Conservation (phyloP, 1,140 invertebrate genomes). For the Dreissena rostriformis region DNA sequence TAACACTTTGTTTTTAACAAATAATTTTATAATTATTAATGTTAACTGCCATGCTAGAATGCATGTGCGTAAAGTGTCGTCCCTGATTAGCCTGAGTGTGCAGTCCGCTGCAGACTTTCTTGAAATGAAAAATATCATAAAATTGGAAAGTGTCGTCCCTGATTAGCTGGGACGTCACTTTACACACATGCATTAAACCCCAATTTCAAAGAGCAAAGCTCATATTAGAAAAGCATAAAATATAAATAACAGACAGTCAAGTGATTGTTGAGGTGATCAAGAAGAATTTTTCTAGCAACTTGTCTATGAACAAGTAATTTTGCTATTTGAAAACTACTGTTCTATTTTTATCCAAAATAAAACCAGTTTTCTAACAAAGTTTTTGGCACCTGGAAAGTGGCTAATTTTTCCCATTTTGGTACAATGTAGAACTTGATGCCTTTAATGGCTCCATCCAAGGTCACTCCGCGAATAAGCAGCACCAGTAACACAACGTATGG, state of each 20-base stretch:
- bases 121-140: too few relatives aligned
- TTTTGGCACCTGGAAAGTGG: conserved; percentile 50
- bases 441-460: conserved; percentile 94
- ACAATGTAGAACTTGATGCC: conserved; percentile 95
- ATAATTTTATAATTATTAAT: too few relatives aligned
- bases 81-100: too few relatives aligned
- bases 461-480: conserved; percentile 94
- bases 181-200: too few relatives aligned
- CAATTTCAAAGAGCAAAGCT: too few relatives aligned
- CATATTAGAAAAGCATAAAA: background rate
- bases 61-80: too few relatives aligned
- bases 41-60: too few relatives aligned
- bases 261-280: background rate
- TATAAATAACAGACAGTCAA: background rate
- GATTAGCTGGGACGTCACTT: too few relatives aligned
- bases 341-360: background rate
- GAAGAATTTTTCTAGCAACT: background rate
- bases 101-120: too few relatives aligned
- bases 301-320: background rate
- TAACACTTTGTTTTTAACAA: too few relatives aligned
- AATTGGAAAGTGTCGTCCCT: too few relatives aligned
- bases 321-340: too few relatives aligned
- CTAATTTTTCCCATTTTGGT: conserved; percentile 90
- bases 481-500: conserved; percentile 97
- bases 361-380: background rate